These are phyloP conservation scores for Spodoptera frugiperda DNA, from an alignment of 1,140 invertebrate species.

Conservation along the genomic window DNA sequence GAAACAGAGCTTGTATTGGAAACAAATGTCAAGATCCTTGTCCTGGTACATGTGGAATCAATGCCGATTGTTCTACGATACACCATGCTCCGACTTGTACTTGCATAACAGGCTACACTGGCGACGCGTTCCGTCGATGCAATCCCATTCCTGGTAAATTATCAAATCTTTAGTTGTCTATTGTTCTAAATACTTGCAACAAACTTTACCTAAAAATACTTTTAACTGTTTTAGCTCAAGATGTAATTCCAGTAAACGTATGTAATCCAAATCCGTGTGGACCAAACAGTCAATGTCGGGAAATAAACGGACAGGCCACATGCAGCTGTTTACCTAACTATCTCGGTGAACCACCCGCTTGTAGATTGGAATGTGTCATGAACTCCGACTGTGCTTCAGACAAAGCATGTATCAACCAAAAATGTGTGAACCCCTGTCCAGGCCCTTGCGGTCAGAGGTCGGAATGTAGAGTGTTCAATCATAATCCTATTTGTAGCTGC, in stretches of 20 bases:
- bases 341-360: constrained; percentile 88
- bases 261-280: constrained; percentile 90
- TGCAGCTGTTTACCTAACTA: constrained; percentile 89
- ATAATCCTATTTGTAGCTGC: constrained; percentile 88
- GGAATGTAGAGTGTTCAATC: constrained; percentile 88
- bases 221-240: constrained; percentile 81
- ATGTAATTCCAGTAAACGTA: constrained; percentile 82
- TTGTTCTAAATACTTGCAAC: not conserved
- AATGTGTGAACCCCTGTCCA: constrained; percentile 90
- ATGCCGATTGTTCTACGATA: constrained; percentile 89
- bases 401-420: constrained; percentile 89
- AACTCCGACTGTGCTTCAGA: constrained; percentile 88
- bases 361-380: constrained; percentile 88
- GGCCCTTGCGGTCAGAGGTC: constrained; percentile 89
- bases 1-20: constrained; percentile 88
- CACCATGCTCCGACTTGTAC: constrained; percentile 89
- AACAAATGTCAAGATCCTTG: constrained; percentile 90
- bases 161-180: constrained; percentile 55
- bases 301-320: constrained; percentile 83
- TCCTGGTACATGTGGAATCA: constrained; percentile 89
- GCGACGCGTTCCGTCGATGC: constrained; percentile 89
- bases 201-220: constrained; percentile 3
- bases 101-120: constrained; percentile 87
- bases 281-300: constrained; percentile 88
- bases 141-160: constrained; percentile 75